These are phyloP conservation scores for Malurus melanocephalus DNA, from an alignment of 2,113 vertebrate genomes.

Conservation along the genomic window DNA sequence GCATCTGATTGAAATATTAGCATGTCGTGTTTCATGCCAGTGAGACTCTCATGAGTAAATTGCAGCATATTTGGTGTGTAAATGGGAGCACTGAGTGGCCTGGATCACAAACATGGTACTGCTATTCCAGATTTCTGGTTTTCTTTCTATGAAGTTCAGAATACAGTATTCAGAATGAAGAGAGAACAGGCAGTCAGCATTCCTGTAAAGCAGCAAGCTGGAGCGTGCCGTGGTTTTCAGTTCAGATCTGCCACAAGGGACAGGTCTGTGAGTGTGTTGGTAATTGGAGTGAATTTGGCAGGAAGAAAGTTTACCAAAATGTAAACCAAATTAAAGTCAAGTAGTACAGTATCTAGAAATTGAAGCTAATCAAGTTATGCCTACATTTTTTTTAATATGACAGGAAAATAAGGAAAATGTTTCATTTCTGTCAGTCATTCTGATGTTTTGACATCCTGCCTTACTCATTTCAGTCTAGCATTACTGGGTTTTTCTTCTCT, in stretches of 20 bases:
- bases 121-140: background rate
- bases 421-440: conserved; percentile 8
- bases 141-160: background rate
- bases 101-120: background rate
- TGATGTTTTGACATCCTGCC: conserved; percentile 10
- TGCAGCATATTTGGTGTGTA: background rate
- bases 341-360: background rate
- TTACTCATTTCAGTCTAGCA: background rate
- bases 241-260: background rate
- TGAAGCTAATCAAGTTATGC: background rate
- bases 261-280: background rate
- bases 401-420: conserved; percentile 11
- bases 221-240: background rate
- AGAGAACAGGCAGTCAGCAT: background rate
- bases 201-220: background rate
- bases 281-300: background rate
- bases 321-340: background rate
- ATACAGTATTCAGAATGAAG: background rate
- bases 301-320: conserved; percentile 31
- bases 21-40: background rate
- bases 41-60: background rate
- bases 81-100: background rate
- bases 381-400: background rate
- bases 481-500: background rate
- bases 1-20: background rate